Percentiles rank a stretch among this genome's conserved stretches.
phyloP scores from a whole-genome alignment of 2,113 vertebrate species.

The Sinocyclocheilus rhinocerous region DNA sequence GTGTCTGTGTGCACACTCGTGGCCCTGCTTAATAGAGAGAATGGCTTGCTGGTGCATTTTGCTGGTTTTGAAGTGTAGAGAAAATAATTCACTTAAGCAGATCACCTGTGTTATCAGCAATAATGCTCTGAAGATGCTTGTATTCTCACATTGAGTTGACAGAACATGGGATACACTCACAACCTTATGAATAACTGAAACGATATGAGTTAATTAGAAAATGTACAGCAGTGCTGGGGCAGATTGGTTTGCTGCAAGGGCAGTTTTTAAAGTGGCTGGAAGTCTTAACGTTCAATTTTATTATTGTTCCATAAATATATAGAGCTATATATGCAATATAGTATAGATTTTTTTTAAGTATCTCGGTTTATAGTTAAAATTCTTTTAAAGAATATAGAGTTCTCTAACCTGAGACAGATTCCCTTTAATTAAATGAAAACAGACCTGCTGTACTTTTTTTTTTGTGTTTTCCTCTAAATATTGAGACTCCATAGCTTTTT shows the following conservation, averaged over 20 bases:
- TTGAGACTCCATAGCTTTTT: neutral
- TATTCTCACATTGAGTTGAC: conserved; percentile 62
- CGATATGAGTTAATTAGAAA: conserved; percentile 69
- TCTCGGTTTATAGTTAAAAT: neutral
- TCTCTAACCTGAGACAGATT: neutral
- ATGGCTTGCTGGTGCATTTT: conserved; percentile 9
- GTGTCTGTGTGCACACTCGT: neutral
- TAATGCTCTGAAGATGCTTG: conserved; percentile 61
- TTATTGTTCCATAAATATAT: neutral
- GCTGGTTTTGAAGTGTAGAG: conserved; percentile 14
- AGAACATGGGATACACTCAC: conserved; percentile 61
- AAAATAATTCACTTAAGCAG: conserved; percentile 61
- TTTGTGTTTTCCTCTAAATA: neutral
- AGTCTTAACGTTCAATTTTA: neutral
- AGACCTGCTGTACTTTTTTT: neutral
- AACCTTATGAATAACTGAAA: conserved; percentile 70
- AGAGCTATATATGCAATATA: neutral
- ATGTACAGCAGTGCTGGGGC: conserved; percentile 64
- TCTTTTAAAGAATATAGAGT: neutral
- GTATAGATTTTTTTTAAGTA: neutral
- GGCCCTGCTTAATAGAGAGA: conserved; percentile 13
- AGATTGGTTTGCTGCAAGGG: conserved; percentile 58
- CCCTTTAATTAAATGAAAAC: neutral
- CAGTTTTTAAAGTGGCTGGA: neutral
- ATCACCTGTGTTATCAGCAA: conserved; percentile 64